These are phyloP conservation scores for Drosophila koepferae DNA, from an alignment of 2,888 invertebrate species.

Conservation along the genomic window DNA sequence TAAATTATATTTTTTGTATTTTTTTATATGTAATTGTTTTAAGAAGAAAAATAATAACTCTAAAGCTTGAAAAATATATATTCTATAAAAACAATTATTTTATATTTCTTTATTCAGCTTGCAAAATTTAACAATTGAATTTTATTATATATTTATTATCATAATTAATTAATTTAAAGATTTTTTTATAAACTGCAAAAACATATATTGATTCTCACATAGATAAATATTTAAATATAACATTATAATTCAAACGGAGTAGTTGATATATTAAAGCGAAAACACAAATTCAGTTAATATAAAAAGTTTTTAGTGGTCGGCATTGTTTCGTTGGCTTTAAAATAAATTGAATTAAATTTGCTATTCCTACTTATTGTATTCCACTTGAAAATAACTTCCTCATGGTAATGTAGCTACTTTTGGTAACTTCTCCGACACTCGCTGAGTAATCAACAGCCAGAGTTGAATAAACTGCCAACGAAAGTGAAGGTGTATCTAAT, in stretches of 20 bases:
- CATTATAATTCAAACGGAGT: background rate
- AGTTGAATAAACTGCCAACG: constrained; percentile 70
- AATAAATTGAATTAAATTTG: background rate
- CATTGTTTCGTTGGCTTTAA: background rate
- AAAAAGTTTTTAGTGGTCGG: background rate
- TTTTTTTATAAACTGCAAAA: background rate
- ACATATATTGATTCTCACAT: background rate
- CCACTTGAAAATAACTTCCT: constrained; percentile 53
- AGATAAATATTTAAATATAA: background rate
- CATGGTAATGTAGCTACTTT: constrained; percentile 43
- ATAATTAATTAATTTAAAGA: too few relatives aligned
- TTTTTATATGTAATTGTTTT: too few relatives aligned
- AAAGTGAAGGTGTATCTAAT: constrained; percentile 65
- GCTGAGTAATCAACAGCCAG: constrained; percentile 25
- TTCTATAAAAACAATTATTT: too few relatives aligned
- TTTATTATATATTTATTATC: too few relatives aligned
- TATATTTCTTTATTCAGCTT: background rate
- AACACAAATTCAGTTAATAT: background rate
- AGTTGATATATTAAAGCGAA: background rate
- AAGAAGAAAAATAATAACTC: too few relatives aligned
- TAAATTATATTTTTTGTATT: background rate
- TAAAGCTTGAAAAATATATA: too few relatives aligned
- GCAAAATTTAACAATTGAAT: background rate
- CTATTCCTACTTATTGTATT: background rate
- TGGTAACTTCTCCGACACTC: constrained; percentile 53